phyloP scores from a whole-genome alignment of 2,113 vertebrate genomes.

The Ovis canadensis region DNA sequence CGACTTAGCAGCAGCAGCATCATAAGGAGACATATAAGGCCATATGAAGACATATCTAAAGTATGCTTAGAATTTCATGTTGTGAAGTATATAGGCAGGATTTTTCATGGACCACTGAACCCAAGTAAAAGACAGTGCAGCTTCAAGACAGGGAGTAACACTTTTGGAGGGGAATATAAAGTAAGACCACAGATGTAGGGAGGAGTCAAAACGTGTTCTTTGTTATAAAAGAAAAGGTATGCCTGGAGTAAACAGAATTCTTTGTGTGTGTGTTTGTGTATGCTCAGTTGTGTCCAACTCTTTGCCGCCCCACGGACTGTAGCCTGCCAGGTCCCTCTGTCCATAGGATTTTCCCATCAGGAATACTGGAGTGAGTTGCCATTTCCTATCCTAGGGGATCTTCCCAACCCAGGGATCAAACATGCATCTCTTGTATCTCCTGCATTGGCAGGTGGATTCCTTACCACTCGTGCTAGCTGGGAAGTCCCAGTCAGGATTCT shows the following conservation, averaged over 20 bases:
- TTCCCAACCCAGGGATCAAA: not conserved
- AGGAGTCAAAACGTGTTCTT: not conserved
- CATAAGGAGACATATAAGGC: not conserved
- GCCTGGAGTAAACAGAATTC: not conserved
- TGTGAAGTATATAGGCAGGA: not conserved
- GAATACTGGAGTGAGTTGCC: not conserved
- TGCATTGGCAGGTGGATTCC: accelerated
- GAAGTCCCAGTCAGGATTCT: not conserved
- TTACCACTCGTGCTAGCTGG: not conserved
- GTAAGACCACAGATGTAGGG: not conserved
- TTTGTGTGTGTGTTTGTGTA: not conserved
- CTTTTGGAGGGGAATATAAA: not conserved
- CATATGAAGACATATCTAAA: not conserved
- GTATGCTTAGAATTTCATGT: not conserved
- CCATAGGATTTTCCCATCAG: not conserved
- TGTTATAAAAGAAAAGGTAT: not conserved
- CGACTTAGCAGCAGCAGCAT: too few relatives aligned
- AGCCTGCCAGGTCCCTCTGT: not conserved
- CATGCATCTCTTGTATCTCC: not conserved
- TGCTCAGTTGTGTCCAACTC: not conserved
- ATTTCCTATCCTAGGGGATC: not conserved
- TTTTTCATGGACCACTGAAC: not conserved
- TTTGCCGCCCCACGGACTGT: not conserved
- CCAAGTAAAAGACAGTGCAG: not conserved
- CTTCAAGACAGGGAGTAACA: not conserved